Percentiles rank a stretch among this genome's conserved stretches.
Evolutionary conservation across 2,888 invertebrate species (phyloP).

Genomic region (Caenorhabditis sp.): DNA sequence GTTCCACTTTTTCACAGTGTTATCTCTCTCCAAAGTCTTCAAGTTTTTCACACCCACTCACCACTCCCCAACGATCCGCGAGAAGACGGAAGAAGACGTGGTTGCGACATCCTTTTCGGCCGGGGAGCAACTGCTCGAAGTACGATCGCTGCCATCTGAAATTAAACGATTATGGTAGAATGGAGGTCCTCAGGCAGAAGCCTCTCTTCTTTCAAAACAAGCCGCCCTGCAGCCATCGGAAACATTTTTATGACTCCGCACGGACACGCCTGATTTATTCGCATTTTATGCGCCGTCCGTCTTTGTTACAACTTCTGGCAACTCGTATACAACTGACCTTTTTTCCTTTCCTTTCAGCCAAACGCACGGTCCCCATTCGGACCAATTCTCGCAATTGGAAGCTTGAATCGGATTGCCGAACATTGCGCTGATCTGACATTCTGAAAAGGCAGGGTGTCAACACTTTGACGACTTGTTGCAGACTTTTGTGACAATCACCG

Average conservation of each 20-base stretch:
- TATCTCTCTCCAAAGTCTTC: neutral
- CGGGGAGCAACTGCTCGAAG: conserved; percentile 78
- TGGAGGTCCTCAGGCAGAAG: neutral
- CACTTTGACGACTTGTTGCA: no score
- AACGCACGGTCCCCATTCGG: conserved; percentile 77
- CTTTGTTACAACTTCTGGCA: neutral
- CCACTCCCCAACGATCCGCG: conserved; percentile 77
- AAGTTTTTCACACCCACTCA: conserved; percentile 35
- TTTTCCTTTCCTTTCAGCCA: conserved; percentile 75
- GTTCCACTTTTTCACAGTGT: conserved; percentile 29
- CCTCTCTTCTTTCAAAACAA: no score
- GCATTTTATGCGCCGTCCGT: neutral
- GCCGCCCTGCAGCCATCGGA: no score
- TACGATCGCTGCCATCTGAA: conserved; percentile 72
- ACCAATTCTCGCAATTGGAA: conserved; percentile 74
- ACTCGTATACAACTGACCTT: conserved; percentile 21
- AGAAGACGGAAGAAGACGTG: conserved; percentile 78
- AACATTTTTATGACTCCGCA: no score
- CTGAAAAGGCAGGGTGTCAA: conserved; percentile 51
- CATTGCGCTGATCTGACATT: conserved; percentile 75
- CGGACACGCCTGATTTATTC: neutral
- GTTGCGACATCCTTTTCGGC: conserved; percentile 76
- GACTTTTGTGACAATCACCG: no score
- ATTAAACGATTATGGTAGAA: neutral
- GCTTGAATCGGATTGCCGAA: conserved; percentile 76